phyloP scores from a whole-genome alignment of 2,888 invertebrate species.

The Idaea dimidiata region DNA sequence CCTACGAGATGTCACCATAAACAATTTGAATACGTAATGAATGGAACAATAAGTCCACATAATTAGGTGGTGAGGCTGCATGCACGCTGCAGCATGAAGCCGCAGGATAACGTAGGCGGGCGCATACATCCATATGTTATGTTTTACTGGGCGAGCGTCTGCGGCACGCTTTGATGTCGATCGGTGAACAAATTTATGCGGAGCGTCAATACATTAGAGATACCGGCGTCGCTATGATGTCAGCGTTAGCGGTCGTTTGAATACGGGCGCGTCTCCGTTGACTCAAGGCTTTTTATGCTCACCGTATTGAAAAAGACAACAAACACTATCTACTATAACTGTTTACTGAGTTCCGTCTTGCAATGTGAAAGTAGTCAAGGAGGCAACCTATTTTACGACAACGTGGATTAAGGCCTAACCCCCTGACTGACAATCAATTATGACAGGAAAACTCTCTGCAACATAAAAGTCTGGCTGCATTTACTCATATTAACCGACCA shows the following conservation, averaged over 20 bases:
- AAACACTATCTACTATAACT: neutral
- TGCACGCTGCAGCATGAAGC: neutral
- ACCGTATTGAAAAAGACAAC: neutral
- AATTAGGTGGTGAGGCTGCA: conserved; percentile 1
- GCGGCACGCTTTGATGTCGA: conserved; percentile 43
- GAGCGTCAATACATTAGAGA: conserved; percentile 64
- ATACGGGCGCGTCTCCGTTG: conserved; percentile 39
- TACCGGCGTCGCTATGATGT: conserved; percentile 54
- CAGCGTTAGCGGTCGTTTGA: conserved; percentile 49
- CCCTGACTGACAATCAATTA: too few relatives aligned
- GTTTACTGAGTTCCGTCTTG: neutral
- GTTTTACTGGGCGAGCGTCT: conserved; percentile 15
- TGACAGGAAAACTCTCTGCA: too few relatives aligned
- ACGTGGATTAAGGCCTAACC: too few relatives aligned
- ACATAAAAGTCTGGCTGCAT: too few relatives aligned
- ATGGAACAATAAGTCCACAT: conserved; percentile 3
- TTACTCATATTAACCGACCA: too few relatives aligned
- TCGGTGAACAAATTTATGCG: conserved; percentile 60
- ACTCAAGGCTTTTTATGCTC: neutral
- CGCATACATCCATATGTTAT: conserved; percentile 12
- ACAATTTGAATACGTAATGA: neutral
- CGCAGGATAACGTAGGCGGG: conserved; percentile 19
- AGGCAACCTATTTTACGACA: conserved; percentile 7
- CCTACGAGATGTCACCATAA: neutral
- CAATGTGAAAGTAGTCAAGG: too few relatives aligned